These are phyloP conservation scores for Sphyrna mokarran DNA, from an alignment of 2,113 vertebrate species.

Conservation along the genomic window DNA sequence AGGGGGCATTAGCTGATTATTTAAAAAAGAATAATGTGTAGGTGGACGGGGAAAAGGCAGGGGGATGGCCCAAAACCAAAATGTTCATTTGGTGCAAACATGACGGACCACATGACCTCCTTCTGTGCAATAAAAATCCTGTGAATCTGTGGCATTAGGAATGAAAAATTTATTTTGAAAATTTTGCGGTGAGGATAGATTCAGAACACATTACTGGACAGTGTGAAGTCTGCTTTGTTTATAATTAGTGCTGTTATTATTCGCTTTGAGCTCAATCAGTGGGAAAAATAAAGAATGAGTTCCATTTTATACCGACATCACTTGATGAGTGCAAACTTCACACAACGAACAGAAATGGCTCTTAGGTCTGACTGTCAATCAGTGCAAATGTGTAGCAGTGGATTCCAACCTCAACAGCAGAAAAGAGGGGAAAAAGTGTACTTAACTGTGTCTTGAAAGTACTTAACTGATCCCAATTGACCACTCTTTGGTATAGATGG, in stretches of 20 bases:
- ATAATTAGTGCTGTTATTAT: neutral
- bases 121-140: no score
- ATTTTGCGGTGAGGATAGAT: neutral
- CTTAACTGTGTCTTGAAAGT: neutral
- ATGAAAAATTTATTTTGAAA: neutral
- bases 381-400: neutral
- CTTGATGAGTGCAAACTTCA: neutral
- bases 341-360: neutral
- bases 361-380: neutral
- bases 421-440: neutral
- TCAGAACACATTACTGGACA: neutral
- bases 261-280: neutral
- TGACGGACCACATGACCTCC: no score
- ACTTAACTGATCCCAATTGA: slow-evolving; percentile 10
- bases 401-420: neutral
- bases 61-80: no score
- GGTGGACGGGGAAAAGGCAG: no score
- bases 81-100: no score
- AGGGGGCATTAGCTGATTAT: no score
- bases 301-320: neutral
- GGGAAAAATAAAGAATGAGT: neutral
- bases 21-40: no score
- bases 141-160: neutral
- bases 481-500: neutral
- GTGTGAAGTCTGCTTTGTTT: neutral